Evolutionary conservation across 1,140 invertebrate genomes (phyloP), one percentile per base, ranked within the genome.

Genomic region (Euglossa dilemma): DNA sequence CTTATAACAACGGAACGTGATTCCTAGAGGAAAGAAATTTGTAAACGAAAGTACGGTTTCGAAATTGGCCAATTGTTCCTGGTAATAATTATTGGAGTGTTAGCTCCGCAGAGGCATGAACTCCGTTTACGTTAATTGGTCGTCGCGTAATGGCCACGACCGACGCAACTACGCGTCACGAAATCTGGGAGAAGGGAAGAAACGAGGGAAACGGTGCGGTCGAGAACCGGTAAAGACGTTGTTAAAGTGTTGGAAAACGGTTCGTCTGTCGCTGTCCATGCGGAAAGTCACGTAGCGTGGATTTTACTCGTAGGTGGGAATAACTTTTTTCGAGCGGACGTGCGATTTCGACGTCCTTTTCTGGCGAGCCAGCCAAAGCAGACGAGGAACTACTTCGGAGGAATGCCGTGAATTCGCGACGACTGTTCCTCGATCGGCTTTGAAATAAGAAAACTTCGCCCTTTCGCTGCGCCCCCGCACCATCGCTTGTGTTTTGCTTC

Each of bases 261-360:
- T 77, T 87, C 85, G 85, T 84, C 87, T 86, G 84, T 80, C 88
- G 87, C 56, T 78, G 85, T 85, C 83, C 88, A 87, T 87, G 83
- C 84, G 84, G 88, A 90, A 90, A 90, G 89, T 90, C 89, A 90
- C 89, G 89, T 89, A 85, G 73, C 71, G 74, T 88, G 80, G 89
- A 90, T 89, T 90, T 89, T 86, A 81, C 86, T 81, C 82, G 87
- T 86, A 83, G 88, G 85, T 86, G 89, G 63, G 84, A 87, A 89
- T 85, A 89, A 90, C 82, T 90, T 90, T 90, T 81, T 88, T 82
- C 80, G 70, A 78, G 66, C 85, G 83, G 80, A 88, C 88, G 88
- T 89, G 88, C 85, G 85, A 83, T 85, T 87, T 74, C 86, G 78
- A 71, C 75, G 75, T 85, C 70, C 75, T 63, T 87, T 85, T 76